Evolutionary conservation across 2,888 invertebrate species (phyloP).

Genomic region (Asteroscopus sphinx): DNA sequence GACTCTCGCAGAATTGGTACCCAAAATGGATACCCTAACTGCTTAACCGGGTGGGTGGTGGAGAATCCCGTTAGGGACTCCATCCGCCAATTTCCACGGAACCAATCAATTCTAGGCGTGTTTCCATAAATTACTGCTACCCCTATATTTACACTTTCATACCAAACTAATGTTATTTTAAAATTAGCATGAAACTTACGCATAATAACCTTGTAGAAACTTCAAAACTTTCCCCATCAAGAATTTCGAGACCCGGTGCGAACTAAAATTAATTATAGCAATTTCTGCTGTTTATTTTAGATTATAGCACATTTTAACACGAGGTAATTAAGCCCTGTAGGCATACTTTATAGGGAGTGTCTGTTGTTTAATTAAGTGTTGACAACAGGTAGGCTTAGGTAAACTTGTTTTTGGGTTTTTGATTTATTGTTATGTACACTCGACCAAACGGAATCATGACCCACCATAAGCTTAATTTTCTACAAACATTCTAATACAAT

Average conservation of each 20-base stretch:
- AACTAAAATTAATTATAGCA: slow-evolving; percentile 59
- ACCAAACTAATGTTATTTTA: slow-evolving; percentile 24
- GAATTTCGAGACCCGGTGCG: slow-evolving; percentile 47
- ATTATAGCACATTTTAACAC: slow-evolving; percentile 45
- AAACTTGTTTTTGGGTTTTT: slow-evolving; percentile 1
- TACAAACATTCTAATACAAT: too few species aligned
- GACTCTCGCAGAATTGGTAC: too few species aligned
- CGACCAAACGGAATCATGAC: too few species aligned
- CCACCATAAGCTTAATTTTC: too few species aligned
- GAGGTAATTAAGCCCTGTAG: slow-evolving; percentile 38
- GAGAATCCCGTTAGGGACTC: too few species aligned
- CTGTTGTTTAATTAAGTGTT: slow-evolving; percentile 35
- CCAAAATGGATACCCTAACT: too few species aligned
- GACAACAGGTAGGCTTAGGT: neutral
- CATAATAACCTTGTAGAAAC: slow-evolving; percentile 33
- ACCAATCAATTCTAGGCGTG: too few species aligned
- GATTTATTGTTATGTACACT: slow-evolving; percentile 3
- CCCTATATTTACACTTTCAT: too few species aligned
- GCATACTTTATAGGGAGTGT: slow-evolving; percentile 29
- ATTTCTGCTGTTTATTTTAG: slow-evolving; percentile 47
- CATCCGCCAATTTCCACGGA: too few species aligned
- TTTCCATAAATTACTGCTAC: too few species aligned
- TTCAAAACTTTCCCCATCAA: slow-evolving; percentile 49
- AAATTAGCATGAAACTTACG: slow-evolving; percentile 31
- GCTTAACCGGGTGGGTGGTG: too few species aligned